Evolutionary conservation across 2,797 vertebrate species (phyloP), one percentile per base, ranked within the genome.

Genomic region (Anguilla pacifica): DNA sequence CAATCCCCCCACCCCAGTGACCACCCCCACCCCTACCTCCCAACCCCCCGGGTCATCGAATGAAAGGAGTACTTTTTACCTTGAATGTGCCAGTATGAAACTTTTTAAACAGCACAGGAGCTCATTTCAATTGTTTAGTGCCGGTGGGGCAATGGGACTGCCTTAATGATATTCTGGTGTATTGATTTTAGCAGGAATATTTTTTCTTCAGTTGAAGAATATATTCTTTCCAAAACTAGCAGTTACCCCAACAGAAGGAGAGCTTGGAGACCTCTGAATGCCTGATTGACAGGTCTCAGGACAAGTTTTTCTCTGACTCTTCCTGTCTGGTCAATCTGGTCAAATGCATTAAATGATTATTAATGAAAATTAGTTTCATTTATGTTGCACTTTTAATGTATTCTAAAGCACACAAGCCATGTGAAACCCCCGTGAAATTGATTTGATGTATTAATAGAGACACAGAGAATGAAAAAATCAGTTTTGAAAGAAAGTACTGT

Each of bases 201-300:
- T 59, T 87, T 67, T 55, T 28, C 43, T 35, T 53, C 67, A 84
- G 43, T 70, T 0, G 49, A 87, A 67, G 39, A 87, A 46, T 83
- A n/a, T 70, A 19, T 25, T n/a, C 55, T 61, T 57, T 57, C 86
- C 31, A 86, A 86, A 86, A 57, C 35, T 4, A 74, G 53, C 55
- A 49, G 74, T 79, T 51, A 57, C 53, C 51, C 35, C 39, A n/a
- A 61, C 53, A 39, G 11, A 28, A 11, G 74, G 51, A 2, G 17
- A 57, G 39, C 86, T 82, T 39, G 15, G 74, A 43, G 74, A 35
- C 35, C 19, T 51, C 46, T 31, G 17, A 53, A 7, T n/a, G 85
- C 17, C 35, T 61, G 77, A 82, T 43, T 43, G 72, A 39, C 83
- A 55, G 31, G 83, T 85, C 25, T 85, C 31, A 70, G 43, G 64